Evolutionary conservation across 2,888 invertebrate species (phyloP), one percentile per base, ranked within the genome.

Genomic region (Cryptus viduatorius): DNA sequence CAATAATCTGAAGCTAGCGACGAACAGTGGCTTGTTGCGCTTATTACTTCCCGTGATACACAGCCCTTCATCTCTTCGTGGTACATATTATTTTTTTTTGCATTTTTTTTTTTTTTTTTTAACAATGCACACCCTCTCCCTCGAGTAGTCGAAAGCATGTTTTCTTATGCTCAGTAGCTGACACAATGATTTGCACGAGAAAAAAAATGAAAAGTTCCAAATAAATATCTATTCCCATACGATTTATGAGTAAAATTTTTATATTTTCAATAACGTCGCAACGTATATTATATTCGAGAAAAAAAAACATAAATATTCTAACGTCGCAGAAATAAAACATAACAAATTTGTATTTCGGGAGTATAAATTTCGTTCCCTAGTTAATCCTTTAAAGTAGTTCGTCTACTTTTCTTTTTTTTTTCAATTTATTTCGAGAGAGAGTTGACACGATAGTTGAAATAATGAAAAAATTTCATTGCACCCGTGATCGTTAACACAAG

Each of bases 1-100:
- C 92, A 93, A 93, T 92, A 92, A 93, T 92, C 89, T 89, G 93
- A 93, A 93, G 93, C 93, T 92, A 91, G 93, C 92, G 37, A 92
- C 93, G 92, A 93, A 93, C 92, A 92, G 90, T 89, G 67, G 71
- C 37, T 89, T 91, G 92, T 92, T 93, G 92, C 92, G 92, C 93
- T 92, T 90, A 88, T 92, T 90, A 92, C 92, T 93, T 93, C 92
- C 92, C 90, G 90, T 90, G 91, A 89, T 92, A 89, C 89, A 89
- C 88, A 89, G 89, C 89, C 89, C 87, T 86, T 87, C 84, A 68
- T 84, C 85, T 82, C 77, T 72, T 85, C 75, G 65, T 71, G 65
- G 50, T 81, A 80, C 79, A 50, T 31, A 78, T 80, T 77, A 61
- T 79, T 64, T 8, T 65, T 71, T 65, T 16, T 53, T 59, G 48